Conservation (phyloP, 2,797 vertebrate species). For the Falco columbarius region DNA sequence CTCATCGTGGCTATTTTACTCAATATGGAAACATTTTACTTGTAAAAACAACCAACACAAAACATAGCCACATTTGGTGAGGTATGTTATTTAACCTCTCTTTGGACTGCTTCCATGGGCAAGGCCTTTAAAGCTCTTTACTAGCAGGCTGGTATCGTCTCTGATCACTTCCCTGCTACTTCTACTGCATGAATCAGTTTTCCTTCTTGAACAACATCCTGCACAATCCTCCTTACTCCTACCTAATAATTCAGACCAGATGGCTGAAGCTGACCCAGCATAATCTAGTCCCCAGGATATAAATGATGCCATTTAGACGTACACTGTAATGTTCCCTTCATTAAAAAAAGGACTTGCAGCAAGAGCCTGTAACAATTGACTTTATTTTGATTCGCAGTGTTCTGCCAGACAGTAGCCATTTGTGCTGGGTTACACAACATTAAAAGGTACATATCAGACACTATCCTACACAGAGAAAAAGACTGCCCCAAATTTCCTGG, state of each 20-base stretch:
- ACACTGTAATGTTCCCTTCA: conserved; percentile 13
- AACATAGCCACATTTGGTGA: not conserved
- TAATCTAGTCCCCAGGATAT: conserved; percentile 60
- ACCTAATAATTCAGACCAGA: conserved; percentile 65
- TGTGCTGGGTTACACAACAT: conserved; percentile 26
- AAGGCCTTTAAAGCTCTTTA: not conserved
- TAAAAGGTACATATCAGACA: conserved; percentile 34
- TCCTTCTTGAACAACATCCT: conserved; percentile 33
- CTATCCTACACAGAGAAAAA: conserved; percentile 43
- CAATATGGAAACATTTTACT: not conserved
- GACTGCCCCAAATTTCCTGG: conserved; percentile 35
- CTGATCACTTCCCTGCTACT: conserved; percentile 44
- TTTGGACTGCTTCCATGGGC: not conserved
- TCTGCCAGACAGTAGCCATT: conserved; percentile 46
- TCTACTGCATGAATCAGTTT: conserved; percentile 6
- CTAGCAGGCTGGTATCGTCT: conserved; percentile 19
- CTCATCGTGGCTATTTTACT: not conserved
- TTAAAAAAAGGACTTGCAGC: conserved; percentile 29
- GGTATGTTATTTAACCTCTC: conserved; percentile 21
- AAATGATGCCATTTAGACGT: conserved; percentile 60
- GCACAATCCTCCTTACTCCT: conserved; percentile 18
- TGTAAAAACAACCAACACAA: not conserved
- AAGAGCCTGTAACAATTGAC: conserved; percentile 13
- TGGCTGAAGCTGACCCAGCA: conserved; percentile 61
- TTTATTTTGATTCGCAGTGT: conserved; percentile 35